Percentiles rank a stretch among this genome's conserved stretches.
phyloP scores from a whole-genome alignment of 2,797 vertebrate genomes.

The Diglossa cyanea region DNA sequence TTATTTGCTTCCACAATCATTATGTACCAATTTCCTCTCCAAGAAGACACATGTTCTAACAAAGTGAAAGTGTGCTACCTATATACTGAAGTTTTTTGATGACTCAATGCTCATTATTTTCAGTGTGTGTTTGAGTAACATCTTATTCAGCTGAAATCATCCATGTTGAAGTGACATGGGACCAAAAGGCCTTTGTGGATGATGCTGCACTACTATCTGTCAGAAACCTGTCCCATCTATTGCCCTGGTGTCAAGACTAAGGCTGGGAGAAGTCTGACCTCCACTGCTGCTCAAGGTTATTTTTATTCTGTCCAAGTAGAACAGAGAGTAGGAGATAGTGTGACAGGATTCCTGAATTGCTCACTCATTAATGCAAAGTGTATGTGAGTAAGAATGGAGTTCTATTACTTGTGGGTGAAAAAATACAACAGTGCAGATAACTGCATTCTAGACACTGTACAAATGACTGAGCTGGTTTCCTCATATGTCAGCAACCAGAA shows the following conservation, averaged over 20 bases:
- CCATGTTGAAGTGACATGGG: not conserved
- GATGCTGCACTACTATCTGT: not conserved
- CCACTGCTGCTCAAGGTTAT: not conserved
- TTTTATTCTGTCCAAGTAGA: conserved; percentile 12
- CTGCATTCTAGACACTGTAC: not conserved
- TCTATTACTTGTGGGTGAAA: not conserved
- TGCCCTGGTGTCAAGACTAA: not conserved
- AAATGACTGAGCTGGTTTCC: not conserved
- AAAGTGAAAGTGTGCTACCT: not conserved
- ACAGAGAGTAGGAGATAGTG: not conserved
- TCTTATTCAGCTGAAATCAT: not conserved
- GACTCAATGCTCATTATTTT: not conserved
- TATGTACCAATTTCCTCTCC: not conserved
- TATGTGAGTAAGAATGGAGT: not conserved
- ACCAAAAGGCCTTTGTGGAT: not conserved
- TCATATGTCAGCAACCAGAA: not conserved
- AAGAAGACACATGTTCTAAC: not conserved
- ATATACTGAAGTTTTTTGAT: not conserved
- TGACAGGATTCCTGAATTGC: not conserved
- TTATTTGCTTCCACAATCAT: not conserved
- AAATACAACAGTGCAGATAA: not conserved
- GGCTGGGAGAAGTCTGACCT: not conserved
- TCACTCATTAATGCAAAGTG: not conserved
- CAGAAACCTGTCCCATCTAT: not conserved
- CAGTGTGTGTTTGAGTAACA: not conserved